phyloP scores from a whole-genome alignment of 2,888 invertebrate species.

The Ceriagrion tenellum region DNA sequence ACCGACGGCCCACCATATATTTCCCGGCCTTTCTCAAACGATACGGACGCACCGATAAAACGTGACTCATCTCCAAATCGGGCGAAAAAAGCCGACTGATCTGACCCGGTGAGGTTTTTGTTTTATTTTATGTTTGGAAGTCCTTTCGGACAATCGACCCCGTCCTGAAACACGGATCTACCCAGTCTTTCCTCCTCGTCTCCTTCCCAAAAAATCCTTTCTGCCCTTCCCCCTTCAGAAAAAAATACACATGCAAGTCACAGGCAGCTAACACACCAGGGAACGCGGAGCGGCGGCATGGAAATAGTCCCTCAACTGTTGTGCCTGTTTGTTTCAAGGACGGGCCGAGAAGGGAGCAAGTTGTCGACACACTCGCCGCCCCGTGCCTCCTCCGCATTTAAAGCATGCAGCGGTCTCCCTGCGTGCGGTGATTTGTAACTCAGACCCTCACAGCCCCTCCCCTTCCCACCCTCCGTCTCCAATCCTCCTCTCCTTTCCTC shows the following conservation, averaged over 20 bases:
- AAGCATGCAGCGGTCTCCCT: neutral
- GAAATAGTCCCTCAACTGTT: neutral
- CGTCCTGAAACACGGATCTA: neutral
- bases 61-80: neutral
- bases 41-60: neutral
- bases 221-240: too few species aligned
- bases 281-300: neutral
- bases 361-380: neutral
- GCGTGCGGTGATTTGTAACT: slow-evolving; percentile 17
- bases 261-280: neutral
- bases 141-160: neutral
- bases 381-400: neutral
- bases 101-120: neutral
- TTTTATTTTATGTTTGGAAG: neutral
- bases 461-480: neutral
- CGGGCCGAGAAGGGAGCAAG: neutral
- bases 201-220: neutral
- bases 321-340: neutral
- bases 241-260: neutral
- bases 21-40: too few species aligned
- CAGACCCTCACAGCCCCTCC: neutral
- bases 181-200: neutral
- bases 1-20: too few species aligned
- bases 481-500: neutral
- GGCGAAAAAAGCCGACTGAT: neutral